These are phyloP conservation scores for Lepidurus arcticus DNA, from an alignment of 1,140 invertebrate species.

Conservation along the genomic window DNA sequence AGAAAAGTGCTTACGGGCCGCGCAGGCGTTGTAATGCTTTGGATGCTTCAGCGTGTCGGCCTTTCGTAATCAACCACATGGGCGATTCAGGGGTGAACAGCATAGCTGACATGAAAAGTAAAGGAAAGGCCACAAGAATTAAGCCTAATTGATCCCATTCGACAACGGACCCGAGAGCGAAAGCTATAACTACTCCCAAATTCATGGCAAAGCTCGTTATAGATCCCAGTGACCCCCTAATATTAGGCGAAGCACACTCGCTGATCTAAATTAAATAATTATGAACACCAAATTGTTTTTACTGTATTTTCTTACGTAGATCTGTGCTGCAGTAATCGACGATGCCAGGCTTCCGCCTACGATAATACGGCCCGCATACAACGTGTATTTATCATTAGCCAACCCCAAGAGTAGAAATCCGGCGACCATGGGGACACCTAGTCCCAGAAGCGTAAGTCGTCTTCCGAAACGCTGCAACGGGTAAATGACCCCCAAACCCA, in stretches of 20 bases:
- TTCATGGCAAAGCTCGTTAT: not conserved
- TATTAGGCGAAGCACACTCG: not conserved
- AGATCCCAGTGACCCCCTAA: not conserved
- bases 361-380: slow-evolving; percentile 59
- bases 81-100: slow-evolving; percentile 25
- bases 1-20: not conserved
- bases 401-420: slow-evolving; percentile 46
- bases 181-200: not conserved
- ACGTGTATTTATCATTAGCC: slow-evolving; percentile 39
- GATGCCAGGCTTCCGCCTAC: slow-evolving; percentile 58
- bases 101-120: slow-evolving; percentile 23
- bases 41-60: not conserved
- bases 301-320: slow-evolving; percentile 51
- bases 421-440: slow-evolving; percentile 42
- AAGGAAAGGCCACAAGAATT: not conserved
- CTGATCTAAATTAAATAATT: not conserved
- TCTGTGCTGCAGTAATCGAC: slow-evolving; percentile 53
- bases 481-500: slow-evolving; percentile 36
- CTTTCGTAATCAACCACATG: slow-evolving; percentile 8
- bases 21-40: not conserved
- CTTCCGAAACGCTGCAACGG: slow-evolving; percentile 46
- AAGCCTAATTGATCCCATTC: not conserved
- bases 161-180: not conserved
- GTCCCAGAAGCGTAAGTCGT: slow-evolving; percentile 43
- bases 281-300: not conserved